Percentiles rank a stretch among this genome's conserved stretches.
These are phyloP conservation scores for Morone saxatilis DNA, from an alignment of 2,113 vertebrate genomes.

Conservation along the genomic window DNA sequence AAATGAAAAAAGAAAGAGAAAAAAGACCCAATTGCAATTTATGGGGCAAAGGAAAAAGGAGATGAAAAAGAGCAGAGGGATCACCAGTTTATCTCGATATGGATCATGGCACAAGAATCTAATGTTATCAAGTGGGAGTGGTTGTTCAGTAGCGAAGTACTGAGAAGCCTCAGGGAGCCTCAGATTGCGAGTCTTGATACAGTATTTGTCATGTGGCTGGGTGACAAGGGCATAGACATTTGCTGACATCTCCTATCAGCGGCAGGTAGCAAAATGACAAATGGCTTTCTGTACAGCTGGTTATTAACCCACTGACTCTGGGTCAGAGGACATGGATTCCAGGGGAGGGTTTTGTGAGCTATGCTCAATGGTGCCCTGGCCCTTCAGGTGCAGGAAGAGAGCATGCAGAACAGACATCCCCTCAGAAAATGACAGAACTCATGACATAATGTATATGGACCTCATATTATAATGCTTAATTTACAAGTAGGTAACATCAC, in stretches of 20 bases:
- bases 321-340: slow-evolving; percentile 66
- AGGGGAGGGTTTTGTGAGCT: slow-evolving; percentile 61
- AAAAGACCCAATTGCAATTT: slow-evolving; percentile 39
- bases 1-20: neutral
- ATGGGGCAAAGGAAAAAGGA: slow-evolving; percentile 31
- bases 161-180: slow-evolving; percentile 61
- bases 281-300: slow-evolving; percentile 68
- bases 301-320: slow-evolving; percentile 79
- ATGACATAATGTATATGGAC: neutral
- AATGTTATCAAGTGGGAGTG: slow-evolving; percentile 63
- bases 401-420: slow-evolving; percentile 7
- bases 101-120: slow-evolving; percentile 66
- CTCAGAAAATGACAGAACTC: slow-evolving; percentile 19
- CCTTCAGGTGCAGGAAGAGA: slow-evolving; percentile 23
- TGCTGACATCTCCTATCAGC: slow-evolving; percentile 73
- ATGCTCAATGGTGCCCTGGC: slow-evolving; percentile 44
- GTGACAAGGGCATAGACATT: slow-evolving; percentile 75
- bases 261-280: slow-evolving; percentile 76
- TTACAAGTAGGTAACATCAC: neutral
- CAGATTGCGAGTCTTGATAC: slow-evolving; percentile 60
- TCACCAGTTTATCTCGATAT: slow-evolving; percentile 60
- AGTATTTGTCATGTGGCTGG: slow-evolving; percentile 70
- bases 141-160: slow-evolving; percentile 60
- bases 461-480: neutral
- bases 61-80: slow-evolving; percentile 46